These are phyloP conservation scores for Phoxinus dragarum DNA, from an alignment of 2,797 vertebrate species.

Conservation along the genomic window DNA sequence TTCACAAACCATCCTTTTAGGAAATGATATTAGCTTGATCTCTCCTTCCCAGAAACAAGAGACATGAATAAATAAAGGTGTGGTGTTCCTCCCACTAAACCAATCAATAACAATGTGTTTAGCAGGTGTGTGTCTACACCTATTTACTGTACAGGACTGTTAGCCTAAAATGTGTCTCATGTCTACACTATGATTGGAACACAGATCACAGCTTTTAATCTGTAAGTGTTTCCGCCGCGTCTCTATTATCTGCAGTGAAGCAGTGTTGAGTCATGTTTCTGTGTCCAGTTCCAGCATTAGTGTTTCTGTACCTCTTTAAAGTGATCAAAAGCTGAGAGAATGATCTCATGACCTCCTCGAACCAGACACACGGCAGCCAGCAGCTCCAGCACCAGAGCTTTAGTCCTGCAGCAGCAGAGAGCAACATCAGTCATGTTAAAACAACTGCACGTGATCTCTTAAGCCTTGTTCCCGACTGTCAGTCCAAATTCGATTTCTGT, in stretches of 20 bases:
- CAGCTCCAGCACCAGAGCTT: slow-evolving; percentile 95
- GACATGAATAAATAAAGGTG: not conserved
- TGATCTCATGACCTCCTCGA: slow-evolving; percentile 98
- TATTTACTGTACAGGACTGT: not conserved
- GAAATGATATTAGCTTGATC: not conserved
- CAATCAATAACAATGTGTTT: not conserved
- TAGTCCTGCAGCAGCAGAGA: slow-evolving; percentile 83
- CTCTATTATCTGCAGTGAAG: not conserved
- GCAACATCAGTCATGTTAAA: not conserved
- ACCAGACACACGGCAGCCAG: slow-evolving; percentile 97
- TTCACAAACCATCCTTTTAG: not conserved
- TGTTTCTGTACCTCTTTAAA: slow-evolving; percentile 89
- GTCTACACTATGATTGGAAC: not conserved
- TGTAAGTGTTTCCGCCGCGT: not conserved
- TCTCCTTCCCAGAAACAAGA: not conserved
- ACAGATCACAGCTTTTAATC: not conserved
- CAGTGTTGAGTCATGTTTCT: not conserved
- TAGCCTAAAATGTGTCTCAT: not conserved
- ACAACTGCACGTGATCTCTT: not conserved
- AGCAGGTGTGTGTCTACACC: not conserved
- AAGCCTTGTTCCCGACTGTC: not conserved
- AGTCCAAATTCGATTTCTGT: not conserved
- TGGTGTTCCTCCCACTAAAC: not conserved
- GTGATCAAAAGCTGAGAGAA: slow-evolving; percentile 95
- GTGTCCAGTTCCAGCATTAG: not conserved